Percentiles rank a stretch among this genome's conserved stretches.
These are phyloP conservation scores for Acinonyx jubatus DNA, from an alignment of 2,113 vertebrate genomes.

Conservation along the genomic window DNA sequence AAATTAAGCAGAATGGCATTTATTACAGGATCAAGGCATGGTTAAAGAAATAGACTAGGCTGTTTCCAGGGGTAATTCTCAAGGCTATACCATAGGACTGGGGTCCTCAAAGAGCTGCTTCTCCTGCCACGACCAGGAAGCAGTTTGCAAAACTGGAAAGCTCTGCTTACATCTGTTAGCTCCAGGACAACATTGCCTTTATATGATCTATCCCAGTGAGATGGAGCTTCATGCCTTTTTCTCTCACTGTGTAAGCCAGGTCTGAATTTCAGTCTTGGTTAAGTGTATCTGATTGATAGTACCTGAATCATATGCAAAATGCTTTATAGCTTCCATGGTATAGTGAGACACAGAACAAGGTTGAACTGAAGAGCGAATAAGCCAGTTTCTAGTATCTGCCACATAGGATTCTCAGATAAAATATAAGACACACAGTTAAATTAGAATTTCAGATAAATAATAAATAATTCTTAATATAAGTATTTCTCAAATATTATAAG, in stretches of 20 bases:
- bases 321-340: neutral
- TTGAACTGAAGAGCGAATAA: neutral
- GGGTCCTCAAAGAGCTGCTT: neutral
- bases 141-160: neutral
- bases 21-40: neutral
- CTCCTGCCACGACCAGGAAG: neutral
- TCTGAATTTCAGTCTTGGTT: neutral
- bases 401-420: neutral
- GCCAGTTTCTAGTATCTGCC: neutral
- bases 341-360: neutral
- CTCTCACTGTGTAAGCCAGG: neutral
- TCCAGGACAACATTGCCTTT: neutral
- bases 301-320: neutral
- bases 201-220: no score
- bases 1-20: neutral
- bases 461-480: neutral
- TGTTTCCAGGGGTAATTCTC: neutral
- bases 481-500: neutral
- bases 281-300: neutral
- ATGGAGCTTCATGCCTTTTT: neutral
- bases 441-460: slow-evolving; percentile 2
- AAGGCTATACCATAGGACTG: neutral
- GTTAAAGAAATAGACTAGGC: neutral
- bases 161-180: neutral
- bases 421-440: neutral